Percentiles rank a stretch among this genome's conserved stretches.
Evolutionary conservation across 1,140 invertebrate genomes (phyloP).

Genomic region (Trichomalopsis sarcophagae): DNA sequence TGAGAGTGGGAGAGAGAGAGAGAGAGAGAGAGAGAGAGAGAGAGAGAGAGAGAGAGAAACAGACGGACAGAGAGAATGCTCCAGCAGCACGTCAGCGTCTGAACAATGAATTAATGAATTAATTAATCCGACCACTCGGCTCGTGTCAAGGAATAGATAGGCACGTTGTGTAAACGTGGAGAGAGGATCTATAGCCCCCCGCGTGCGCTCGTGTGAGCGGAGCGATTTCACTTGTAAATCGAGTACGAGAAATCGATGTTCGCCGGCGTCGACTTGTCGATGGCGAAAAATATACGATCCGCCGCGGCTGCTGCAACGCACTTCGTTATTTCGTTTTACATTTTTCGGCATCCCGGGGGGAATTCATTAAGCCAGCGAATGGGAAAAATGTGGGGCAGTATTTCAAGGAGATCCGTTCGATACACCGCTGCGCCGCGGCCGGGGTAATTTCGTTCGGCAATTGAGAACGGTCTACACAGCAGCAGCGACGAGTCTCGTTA

Average conservation of each 20-base stretch:
- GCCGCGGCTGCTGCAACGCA: background rate
- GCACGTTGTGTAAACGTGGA: background rate
- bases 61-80: too few relatives aligned
- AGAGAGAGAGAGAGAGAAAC: too few relatives aligned
- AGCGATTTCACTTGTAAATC: slow-evolving; percentile 39
- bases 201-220: background rate
- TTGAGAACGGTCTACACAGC: background rate
- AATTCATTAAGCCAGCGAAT: background rate
- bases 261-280: background rate
- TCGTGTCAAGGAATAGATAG: slow-evolving; percentile 27
- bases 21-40: too few relatives aligned
- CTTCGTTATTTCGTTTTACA: slow-evolving; percentile 20
- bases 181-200: background rate
- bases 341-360: background rate
- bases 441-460: background rate
- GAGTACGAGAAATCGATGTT: slow-evolving; percentile 32
- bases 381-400: slow-evolving; percentile 22
- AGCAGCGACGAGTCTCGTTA: background rate
- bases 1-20: too few relatives aligned
- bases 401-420: slow-evolving; percentile 38
- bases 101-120: slow-evolving; percentile 43
- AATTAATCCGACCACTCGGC: background rate
- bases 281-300: slow-evolving; percentile 22
- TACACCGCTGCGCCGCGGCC: too few relatives aligned
- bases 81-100: background rate